A percentile compares a stretch with the other conserved stretches of the same genome.
These are phyloP conservation scores for Cyclophora albipunctata DNA, from an alignment of 2,888 invertebrate genomes.

Conservation along the genomic window DNA sequence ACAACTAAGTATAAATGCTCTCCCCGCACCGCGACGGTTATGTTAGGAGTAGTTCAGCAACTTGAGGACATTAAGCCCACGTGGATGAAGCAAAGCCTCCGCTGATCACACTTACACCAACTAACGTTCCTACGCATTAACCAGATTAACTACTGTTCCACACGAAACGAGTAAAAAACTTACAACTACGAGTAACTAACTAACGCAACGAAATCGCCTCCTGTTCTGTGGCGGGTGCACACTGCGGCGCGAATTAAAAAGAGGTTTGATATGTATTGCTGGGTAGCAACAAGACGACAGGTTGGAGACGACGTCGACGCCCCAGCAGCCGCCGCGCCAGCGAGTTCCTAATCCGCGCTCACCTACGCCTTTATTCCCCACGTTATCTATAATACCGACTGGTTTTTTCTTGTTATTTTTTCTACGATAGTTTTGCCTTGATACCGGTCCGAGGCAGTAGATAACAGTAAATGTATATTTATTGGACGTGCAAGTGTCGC, in stretches of 20 bases:
- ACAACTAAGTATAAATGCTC: no score
- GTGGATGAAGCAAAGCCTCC: neutral
- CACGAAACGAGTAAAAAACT: no score
- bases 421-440: conserved; percentile 70
- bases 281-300: no score
- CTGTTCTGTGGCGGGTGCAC: no score
- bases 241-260: no score
- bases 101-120: neutral
- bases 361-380: conserved; percentile 25
- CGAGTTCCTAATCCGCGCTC: neutral
- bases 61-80: neutral
- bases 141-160: neutral
- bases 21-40: no score
- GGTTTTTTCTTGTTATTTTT: conserved; percentile 68
- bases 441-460: conserved; percentile 68
- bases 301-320: no score
- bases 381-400: conserved; percentile 39
- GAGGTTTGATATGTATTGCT: no score
- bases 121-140: neutral
- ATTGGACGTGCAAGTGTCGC: conserved; percentile 49
- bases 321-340: no score
- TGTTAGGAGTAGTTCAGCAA: neutral
- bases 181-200: no score
- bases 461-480: conserved; percentile 72
- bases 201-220: no score